A percentile compares a stretch with the other conserved stretches of the same genome.
Evolutionary conservation across 2,113 vertebrate species (phyloP).

Genomic region (Megaleporinus macrocephalus): DNA sequence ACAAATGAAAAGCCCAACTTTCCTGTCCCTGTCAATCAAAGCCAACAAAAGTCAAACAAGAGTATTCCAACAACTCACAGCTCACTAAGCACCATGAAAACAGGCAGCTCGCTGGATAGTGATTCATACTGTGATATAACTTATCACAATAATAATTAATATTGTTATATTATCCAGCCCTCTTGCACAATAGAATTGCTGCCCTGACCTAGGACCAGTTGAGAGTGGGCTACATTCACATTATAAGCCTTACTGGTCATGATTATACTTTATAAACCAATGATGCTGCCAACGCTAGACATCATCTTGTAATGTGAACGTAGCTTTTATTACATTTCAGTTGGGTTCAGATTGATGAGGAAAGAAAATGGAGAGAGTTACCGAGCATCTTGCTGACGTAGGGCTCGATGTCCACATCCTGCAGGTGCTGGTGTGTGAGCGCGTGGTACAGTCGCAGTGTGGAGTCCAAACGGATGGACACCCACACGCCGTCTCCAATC

Average conservation of each 20-base stretch:
- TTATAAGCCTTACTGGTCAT: too few species aligned
- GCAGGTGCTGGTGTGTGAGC: slow-evolving; percentile 95
- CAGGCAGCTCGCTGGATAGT: too few species aligned
- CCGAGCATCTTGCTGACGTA: slow-evolving; percentile 99
- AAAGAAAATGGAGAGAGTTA: slow-evolving; percentile 60
- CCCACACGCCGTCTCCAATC: slow-evolving; percentile 98
- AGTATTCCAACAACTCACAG: background rate
- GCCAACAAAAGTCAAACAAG: background rate
- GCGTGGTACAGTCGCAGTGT: slow-evolving; percentile 95
- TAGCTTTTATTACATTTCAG: background rate
- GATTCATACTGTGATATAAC: too few species aligned
- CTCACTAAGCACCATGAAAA: too few species aligned
- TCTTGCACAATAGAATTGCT: too few species aligned
- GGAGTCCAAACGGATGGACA: slow-evolving; percentile 95
- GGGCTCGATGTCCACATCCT: slow-evolving; percentile 97
- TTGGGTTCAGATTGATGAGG: background rate
- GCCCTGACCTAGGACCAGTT: too few species aligned
- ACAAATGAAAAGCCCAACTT: slow-evolving; percentile 99
- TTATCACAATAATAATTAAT: too few species aligned
- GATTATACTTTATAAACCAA: too few species aligned
- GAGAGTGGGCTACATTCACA: too few species aligned
- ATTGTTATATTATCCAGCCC: too few species aligned
- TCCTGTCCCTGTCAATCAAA: slow-evolving; percentile 85
- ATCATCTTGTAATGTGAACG: too few species aligned
- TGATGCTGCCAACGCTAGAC: too few species aligned